phyloP scores from a whole-genome alignment of 1,140 invertebrate genomes.

The Palaemon carinicauda region DNA sequence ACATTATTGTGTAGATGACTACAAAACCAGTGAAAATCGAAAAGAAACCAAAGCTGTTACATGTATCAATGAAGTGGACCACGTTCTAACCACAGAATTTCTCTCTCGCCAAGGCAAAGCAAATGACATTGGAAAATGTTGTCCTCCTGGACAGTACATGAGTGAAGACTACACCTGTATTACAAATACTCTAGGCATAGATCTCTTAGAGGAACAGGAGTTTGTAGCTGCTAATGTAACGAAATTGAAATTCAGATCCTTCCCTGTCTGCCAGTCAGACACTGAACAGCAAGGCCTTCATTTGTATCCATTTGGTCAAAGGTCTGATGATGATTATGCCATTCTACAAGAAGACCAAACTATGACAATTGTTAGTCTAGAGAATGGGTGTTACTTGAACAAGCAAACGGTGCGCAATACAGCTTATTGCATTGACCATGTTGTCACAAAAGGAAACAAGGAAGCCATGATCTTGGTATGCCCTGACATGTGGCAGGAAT shows the following conservation, averaged over 20 bases:
- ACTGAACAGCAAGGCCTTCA: constrained; percentile 21
- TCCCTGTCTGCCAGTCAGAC: constrained; percentile 23
- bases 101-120: neutral
- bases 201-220: constrained; percentile 28
- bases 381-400: constrained; percentile 26
- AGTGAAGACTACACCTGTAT: constrained; percentile 1
- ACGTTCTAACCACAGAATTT: constrained; percentile 20
- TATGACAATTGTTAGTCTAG: constrained; percentile 25
- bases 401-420: neutral
- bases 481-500: constrained; percentile 2
- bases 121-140: constrained; percentile 49
- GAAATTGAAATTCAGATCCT: constrained; percentile 36
- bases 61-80: constrained; percentile 38
- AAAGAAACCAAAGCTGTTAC: constrained; percentile 30
- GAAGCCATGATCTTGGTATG: constrained; percentile 41
- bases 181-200: constrained; percentile 10
- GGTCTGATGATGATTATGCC: constrained; percentile 27
- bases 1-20: constrained; percentile 53
- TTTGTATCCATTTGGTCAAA: neutral
- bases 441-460: constrained; percentile 12
- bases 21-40: constrained; percentile 12
- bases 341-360: neutral
- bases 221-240: constrained; percentile 35
- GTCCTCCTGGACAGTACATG: constrained; percentile 39
- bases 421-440: constrained; percentile 42